Percentiles rank a stretch among this genome's conserved stretches.
Conservation (phyloP, 2,113 vertebrate species). For the Hippopotamus amphibius region DNA sequence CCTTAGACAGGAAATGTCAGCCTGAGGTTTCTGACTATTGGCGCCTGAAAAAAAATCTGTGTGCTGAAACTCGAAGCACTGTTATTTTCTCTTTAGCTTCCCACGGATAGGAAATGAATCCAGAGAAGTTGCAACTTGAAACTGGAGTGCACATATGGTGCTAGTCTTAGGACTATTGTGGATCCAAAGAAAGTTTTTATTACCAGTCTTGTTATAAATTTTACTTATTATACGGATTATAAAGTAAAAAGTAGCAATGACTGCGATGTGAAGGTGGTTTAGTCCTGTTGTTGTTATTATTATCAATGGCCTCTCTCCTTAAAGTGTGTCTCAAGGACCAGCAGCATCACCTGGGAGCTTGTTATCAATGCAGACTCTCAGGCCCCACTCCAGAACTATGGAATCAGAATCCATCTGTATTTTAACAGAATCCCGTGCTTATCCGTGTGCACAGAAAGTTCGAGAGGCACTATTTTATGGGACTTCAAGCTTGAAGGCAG, state of each 20-base stretch:
- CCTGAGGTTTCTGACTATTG: slow-evolving; percentile 49
- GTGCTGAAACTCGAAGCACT: slow-evolving; percentile 60
- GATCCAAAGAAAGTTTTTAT: slow-evolving; percentile 62
- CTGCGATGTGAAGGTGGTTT: background rate
- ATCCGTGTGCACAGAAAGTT: background rate
- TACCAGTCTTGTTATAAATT: slow-evolving; percentile 14
- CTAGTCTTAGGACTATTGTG: background rate
- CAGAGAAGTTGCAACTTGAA: slow-evolving; percentile 67
- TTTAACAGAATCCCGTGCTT: background rate
- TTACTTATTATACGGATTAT: slow-evolving; percentile 22
- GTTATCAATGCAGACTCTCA: background rate
- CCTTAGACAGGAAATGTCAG: background rate
- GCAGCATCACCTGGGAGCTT: background rate
- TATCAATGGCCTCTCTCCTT: background rate
- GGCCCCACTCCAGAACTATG: background rate
- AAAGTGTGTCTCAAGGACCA: background rate
- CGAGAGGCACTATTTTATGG: background rate
- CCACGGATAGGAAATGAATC: slow-evolving; percentile 70
- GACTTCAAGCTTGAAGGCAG: background rate
- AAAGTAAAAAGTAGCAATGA: slow-evolving; percentile 24
- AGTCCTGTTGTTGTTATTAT: background rate
- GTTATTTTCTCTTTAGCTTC: slow-evolving; percentile 79
- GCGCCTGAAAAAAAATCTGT: slow-evolving; percentile 19
- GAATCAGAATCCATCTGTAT: background rate
- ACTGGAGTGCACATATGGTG: slow-evolving; percentile 70